Evolutionary conservation across 2,797 vertebrate genomes (phyloP).

Genomic region (Phoeniculus purpureus): DNA sequence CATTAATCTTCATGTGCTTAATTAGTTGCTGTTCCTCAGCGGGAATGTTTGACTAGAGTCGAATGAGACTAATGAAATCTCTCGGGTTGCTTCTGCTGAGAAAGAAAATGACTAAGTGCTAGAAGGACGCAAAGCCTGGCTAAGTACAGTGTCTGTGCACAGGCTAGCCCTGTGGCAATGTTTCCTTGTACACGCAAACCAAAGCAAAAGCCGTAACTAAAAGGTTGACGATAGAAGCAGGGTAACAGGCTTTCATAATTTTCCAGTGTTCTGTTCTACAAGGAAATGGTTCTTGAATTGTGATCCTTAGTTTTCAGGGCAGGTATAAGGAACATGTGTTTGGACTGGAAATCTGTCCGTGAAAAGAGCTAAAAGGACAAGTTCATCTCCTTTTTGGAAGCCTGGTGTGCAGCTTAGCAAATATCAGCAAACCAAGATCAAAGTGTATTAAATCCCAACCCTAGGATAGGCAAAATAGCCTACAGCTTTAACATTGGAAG

Average conservation of each 20-base stretch:
- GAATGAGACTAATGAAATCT: constrained; percentile 48
- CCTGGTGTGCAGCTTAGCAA: background rate
- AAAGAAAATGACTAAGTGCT: background rate
- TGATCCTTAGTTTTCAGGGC: background rate
- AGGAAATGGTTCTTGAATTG: background rate
- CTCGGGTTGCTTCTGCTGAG: background rate
- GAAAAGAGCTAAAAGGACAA: background rate
- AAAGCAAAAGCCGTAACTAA: background rate
- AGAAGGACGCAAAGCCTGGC: background rate
- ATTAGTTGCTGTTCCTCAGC: constrained; percentile 56
- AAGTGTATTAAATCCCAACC: background rate
- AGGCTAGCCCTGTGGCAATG: background rate
- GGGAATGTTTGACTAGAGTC: constrained; percentile 36
- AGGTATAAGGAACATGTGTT: background rate
- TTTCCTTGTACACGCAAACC: background rate
- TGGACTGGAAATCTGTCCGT: background rate
- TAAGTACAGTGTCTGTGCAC: background rate
- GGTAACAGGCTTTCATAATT: background rate
- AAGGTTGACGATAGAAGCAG: background rate
- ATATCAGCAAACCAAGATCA: background rate
- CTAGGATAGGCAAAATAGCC: background rate
- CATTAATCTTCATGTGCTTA: constrained; percentile 63
- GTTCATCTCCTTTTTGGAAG: background rate
- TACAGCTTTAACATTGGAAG: background rate
- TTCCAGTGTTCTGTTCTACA: background rate